Base-by-base conservation (phyloP, 2,113 vertebrate species). In the Larimichthys crocea region DNA sequence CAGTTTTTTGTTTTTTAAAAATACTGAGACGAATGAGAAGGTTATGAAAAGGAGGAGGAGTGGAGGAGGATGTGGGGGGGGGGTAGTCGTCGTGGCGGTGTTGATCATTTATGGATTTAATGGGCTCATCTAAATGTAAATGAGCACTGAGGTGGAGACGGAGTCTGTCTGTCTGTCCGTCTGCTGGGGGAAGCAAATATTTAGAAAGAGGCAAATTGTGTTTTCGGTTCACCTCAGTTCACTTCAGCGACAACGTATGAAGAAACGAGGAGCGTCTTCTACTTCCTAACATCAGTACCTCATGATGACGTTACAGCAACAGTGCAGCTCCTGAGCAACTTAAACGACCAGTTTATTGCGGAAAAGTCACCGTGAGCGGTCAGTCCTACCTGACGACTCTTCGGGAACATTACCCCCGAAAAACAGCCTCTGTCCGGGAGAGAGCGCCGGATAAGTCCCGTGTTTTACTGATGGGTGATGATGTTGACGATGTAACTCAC, bases 101-200 rank as follows among this genome's bases (percentile, higher is more conserved):
- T 17, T 52, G 59, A 35, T 69, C 48, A 20, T 84, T 91, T 87
- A 78, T 80, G 82, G 83, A 49, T 89, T 80, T 91, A 92, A 93
- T 88, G 86, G 78, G 35, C 88, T 92, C 90, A 82, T 93, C 92
- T 93, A 93, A 91, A 92, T 93, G 92, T 83, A 93, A 92, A 93
- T 93, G 90, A 92, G 90, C 4, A 4, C 0, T 1, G 26, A 53
- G 83, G 71, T 69, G 50, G 46, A 62, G 60, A 72, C 52, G 0
- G 3, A 0, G 76, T 59, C 40, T 15, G 26, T 56, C 35, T 29
- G 55, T 74, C 62, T 31, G 48, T 61, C 57, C 50, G 69, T 79
- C 66, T 29, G 65, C 69, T 70, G 66, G 55, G 67, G 42, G 40
- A 60, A 57, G 62, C 65, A 49, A 50, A 70, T 84, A 69, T 82